Evolutionary conservation across 2,797 vertebrate genomes (phyloP), one percentile per base, ranked within the genome.

Genomic region (Sitta carolinensis): DNA sequence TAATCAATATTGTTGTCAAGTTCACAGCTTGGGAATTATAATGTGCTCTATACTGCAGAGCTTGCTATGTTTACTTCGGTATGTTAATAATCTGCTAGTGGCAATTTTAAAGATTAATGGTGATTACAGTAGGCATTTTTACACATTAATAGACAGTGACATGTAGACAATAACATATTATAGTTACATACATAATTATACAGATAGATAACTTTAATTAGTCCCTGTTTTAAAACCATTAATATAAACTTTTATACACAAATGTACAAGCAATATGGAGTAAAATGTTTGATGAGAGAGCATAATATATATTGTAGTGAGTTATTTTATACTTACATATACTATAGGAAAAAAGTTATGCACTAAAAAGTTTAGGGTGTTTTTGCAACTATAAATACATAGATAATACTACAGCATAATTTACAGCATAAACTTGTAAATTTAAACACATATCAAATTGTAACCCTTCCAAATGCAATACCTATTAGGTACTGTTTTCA

Each of bases 181-280:
- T 97, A 98, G 97, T 98, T 98, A 98, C 97, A 98, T 93, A 98
- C 94, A 98, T 95, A 98, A 98, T 96, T 98, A 98, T 98, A 98
- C 96, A 98, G 36, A 36, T 92, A 97, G 90, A 96, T 51, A 98
- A 96, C 89, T 97, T 97, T 97, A 91, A 97, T 97, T 97, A 97
- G 97, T 96, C 98, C 97, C 96, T 97, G 96, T 97, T 98, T 93
- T 74, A 97, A 97, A 98, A 91, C 68, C 94, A 96, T 97, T 97
- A 98, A 98, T 97, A 98, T 98, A 97, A 97, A 98, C 97, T 79
- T 98, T 98, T 98, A 98, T 98, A 97, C 98, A 99, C 98, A 99
- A 98, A 98, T 98, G 97, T 98, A 98, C 98, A 98, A 80, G 7
- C 97, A 98, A 98, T 97, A 98, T 69, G 97, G 66, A 93, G 52